A percentile compares a stretch with the other conserved stretches of the same genome.
Conservation (phyloP, 2,797 vertebrate species). For the Lepus oiostolus region DNA sequence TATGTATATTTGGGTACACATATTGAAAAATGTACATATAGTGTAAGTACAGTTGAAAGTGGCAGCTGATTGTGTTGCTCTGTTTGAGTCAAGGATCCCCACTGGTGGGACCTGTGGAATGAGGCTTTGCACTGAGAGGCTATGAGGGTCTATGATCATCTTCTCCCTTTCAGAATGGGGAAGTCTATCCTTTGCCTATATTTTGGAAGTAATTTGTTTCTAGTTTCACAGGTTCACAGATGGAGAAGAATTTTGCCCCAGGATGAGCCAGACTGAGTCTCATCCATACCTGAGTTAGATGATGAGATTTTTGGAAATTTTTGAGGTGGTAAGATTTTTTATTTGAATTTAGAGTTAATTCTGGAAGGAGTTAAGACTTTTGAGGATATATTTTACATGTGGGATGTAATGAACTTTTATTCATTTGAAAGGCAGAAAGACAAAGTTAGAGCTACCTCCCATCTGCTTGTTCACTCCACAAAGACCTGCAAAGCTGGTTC, state of each 20-base stretch:
- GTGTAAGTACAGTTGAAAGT: not conserved
- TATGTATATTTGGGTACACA: not conserved
- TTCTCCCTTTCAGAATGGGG: constrained; percentile 5
- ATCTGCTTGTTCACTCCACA: no score
- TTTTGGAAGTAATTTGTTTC: constrained; percentile 37
- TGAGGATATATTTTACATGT: not conserved
- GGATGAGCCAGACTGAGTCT: not conserved
- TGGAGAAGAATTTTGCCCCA: not conserved
- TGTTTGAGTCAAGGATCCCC: not conserved
- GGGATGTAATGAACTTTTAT: not conserved
- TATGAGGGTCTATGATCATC: not conserved
- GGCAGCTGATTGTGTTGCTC: not conserved
- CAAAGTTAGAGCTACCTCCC: no score
- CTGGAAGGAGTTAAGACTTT: constrained; percentile 3
- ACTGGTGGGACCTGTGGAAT: not conserved
- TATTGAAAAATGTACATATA: not conserved
- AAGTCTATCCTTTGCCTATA: not conserved
- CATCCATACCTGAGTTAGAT: not conserved
- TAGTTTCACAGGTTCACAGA: not conserved
- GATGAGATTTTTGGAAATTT: constrained; percentile 21
- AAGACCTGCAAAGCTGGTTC: no score
- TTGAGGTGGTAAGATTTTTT: constrained; percentile 8
- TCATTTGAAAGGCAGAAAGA: no score
- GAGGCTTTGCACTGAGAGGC: not conserved
- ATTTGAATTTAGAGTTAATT: constrained; percentile 31